Conservation (phyloP, 2,113 vertebrate genomes). For the Triplophysa dalaica region DNA sequence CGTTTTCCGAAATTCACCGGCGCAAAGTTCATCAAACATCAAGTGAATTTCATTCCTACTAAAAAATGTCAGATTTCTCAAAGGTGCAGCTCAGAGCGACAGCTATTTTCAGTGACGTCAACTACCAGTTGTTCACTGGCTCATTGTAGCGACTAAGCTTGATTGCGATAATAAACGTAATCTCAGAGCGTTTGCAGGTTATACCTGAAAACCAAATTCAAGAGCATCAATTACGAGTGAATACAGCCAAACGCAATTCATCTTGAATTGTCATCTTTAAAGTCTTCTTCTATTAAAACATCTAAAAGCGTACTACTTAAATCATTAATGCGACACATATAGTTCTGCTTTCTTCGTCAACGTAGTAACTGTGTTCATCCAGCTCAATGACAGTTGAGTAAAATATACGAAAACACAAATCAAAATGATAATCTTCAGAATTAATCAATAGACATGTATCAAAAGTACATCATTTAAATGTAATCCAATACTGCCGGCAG, state of each 20-base stretch:
- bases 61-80: constrained; percentile 6
- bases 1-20: constrained; percentile 20
- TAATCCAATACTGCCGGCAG: constrained; percentile 95
- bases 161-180: constrained; percentile 28
- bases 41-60: constrained; percentile 37
- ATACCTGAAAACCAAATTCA: constrained; percentile 26
- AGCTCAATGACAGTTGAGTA: constrained; percentile 48
- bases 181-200: constrained; percentile 24
- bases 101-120: constrained; percentile 33
- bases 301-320: constrained; percentile 24
- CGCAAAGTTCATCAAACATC: background rate
- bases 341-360: constrained; percentile 22
- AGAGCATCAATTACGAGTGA: constrained; percentile 13
- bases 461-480: constrained; percentile 89
- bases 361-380: constrained; percentile 38
- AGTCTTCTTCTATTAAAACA: constrained; percentile 5
- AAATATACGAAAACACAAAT: constrained; percentile 79
- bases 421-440: constrained; percentile 78
- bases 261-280: constrained; percentile 6
- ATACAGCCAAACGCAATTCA: constrained; percentile 18
- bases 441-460: constrained; percentile 89
- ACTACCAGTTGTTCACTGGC: constrained; percentile 41
- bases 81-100: constrained; percentile 35
- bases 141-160: constrained; percentile 27
- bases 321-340: constrained; percentile 13